Evolutionary conservation across 2,113 vertebrate genomes (phyloP).

Genomic region (Calidris pygmaea): DNA sequence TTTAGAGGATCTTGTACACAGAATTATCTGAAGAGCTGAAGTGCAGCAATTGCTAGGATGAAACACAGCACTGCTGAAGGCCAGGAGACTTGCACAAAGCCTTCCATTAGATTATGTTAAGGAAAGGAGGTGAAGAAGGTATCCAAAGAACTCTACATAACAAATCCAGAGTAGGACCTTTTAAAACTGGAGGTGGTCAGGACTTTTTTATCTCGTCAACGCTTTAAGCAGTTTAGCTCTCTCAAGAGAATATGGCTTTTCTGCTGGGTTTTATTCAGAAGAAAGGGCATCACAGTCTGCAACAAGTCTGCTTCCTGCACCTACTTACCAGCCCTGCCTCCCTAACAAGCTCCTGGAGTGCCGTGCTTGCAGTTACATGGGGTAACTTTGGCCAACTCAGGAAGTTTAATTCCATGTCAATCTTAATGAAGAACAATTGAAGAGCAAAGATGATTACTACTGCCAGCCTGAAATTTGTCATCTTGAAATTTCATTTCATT

Average conservation of each 20-base stretch:
- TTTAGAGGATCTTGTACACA: neutral
- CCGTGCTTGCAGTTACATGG: rapidly evolving
- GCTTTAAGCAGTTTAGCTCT: neutral
- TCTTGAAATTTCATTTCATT: neutral
- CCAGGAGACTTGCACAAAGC: neutral
- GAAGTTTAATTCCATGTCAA: neutral
- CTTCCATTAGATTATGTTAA: neutral
- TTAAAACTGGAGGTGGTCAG: neutral
- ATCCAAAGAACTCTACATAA: neutral
- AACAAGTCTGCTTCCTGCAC: neutral
- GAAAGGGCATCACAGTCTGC: neutral
- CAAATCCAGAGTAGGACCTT: neutral
- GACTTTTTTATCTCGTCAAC: neutral
- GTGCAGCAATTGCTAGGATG: neutral
- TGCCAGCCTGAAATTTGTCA: neutral
- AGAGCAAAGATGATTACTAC: neutral
- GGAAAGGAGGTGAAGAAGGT: neutral
- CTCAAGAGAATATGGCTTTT: neutral
- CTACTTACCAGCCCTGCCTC: neutral
- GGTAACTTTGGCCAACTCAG: neutral
- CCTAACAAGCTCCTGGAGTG: neutral
- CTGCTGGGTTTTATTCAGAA: neutral
- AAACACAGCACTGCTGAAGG: neutral
- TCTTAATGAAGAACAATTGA: neutral
- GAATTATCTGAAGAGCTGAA: neutral